A percentile compares a stretch with the other conserved stretches of the same genome.
phyloP scores from a whole-genome alignment of 2,888 invertebrate species.

The Exocentrus adspersus region DNA sequence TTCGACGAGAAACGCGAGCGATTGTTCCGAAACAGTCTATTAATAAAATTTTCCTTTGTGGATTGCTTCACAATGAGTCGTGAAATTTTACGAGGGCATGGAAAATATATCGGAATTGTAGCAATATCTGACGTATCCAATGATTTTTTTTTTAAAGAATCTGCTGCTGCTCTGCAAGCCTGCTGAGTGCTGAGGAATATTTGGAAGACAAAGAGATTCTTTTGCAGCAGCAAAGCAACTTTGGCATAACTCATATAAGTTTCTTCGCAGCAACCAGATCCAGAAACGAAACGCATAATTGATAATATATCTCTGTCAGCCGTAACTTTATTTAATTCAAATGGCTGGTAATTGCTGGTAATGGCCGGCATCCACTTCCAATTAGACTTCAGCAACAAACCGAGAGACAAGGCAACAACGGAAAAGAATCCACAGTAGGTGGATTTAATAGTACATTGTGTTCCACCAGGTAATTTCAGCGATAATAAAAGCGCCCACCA shows the following conservation, averaged over 20 bases:
- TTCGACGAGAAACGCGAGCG: neutral
- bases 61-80: neutral
- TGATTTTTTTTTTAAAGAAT: too few relatives aligned
- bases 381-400: conserved; percentile 27
- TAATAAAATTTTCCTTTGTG: conserved; percentile 1
- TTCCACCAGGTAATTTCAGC: conserved; percentile 8
- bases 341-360: conserved; percentile 27
- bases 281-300: neutral
- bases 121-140: too few relatives aligned
- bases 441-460: conserved; percentile 14
- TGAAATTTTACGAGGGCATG: neutral
- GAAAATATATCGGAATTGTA: too few relatives aligned
- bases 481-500: conserved; percentile 13
- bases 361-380: conserved; percentile 29
- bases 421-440: conserved; percentile 11
- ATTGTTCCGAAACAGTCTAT: neutral
- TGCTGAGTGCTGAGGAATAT: too few relatives aligned
- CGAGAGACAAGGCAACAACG: neutral
- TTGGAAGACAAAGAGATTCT: too few relatives aligned
- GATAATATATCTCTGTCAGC: too few relatives aligned
- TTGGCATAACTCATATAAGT: too few relatives aligned
- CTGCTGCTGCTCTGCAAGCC: too few relatives aligned
- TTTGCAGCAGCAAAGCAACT: too few relatives aligned
- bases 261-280: too few relatives aligned
- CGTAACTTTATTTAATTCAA: conserved; percentile 32